Evolutionary conservation across 2,113 vertebrate genomes (phyloP).

Genomic region (Phylloscopus whistleri): DNA sequence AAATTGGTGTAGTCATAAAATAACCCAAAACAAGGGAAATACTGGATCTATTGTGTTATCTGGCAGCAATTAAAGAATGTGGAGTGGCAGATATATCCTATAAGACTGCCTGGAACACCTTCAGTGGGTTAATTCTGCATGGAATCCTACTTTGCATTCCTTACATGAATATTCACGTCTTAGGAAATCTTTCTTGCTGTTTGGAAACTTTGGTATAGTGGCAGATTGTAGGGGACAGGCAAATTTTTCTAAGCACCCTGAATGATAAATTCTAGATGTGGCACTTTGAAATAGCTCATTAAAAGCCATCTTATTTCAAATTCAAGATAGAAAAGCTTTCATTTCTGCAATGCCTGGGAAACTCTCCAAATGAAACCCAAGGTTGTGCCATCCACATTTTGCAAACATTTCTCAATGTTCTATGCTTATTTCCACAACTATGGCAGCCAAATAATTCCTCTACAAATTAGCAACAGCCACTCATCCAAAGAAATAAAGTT

Average conservation of each 20-base stretch:
- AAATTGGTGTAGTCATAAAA: background rate
- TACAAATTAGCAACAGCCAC: background rate
- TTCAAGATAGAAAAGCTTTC: background rate
- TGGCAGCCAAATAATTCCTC: background rate
- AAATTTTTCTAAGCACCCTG: background rate
- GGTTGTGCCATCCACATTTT: background rate
- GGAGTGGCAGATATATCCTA: background rate
- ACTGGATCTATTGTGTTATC: background rate
- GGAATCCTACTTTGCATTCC: background rate
- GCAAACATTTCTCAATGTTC: background rate
- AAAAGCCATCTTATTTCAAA: background rate
- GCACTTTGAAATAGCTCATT: background rate
- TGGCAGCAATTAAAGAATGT: background rate
- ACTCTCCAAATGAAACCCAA: constrained; percentile 40
- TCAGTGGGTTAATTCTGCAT: background rate
- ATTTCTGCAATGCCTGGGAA: constrained; percentile 11
- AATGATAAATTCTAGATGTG: background rate
- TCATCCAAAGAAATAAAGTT: background rate
- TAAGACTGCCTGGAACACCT: background rate
- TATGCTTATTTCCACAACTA: background rate
- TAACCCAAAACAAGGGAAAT: background rate
- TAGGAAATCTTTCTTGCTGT: background rate
- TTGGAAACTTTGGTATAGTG: background rate
- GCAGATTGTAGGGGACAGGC: background rate
- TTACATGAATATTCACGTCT: background rate